These are phyloP conservation scores for Cordylochernes scorpioides DNA, from an alignment of 2,888 invertebrate genomes.

Conservation along the genomic window DNA sequence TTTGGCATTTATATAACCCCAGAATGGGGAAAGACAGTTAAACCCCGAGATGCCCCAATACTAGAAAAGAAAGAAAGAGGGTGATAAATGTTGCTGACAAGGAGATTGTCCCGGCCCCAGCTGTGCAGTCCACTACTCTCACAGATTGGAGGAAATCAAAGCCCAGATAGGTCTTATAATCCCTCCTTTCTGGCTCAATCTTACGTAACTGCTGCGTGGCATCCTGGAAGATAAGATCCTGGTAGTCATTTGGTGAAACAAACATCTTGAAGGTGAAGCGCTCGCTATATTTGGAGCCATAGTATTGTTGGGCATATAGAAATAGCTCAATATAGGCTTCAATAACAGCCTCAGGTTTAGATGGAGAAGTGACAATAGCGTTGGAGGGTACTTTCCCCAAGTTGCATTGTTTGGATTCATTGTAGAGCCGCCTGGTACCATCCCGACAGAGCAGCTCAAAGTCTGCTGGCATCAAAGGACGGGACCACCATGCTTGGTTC, in stretches of 20 bases:
- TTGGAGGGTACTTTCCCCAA: slow-evolving; percentile 66
- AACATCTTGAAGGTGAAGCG: slow-evolving; percentile 89
- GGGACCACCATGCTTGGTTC: slow-evolving; percentile 69
- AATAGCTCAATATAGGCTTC: slow-evolving; percentile 70
- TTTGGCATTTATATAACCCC: too few relatives aligned
- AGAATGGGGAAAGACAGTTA: too few relatives aligned
- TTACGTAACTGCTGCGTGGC: slow-evolving; percentile 60
- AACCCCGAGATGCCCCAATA: too few relatives aligned
- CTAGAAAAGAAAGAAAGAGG: too few relatives aligned
- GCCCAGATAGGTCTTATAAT: slow-evolving; percentile 43
- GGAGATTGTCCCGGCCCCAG: slow-evolving; percentile 17
- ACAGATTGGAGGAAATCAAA: slow-evolving; percentile 43
- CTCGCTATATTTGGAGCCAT: slow-evolving; percentile 57
- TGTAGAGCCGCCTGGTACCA: slow-evolving; percentile 51
- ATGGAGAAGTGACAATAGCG: slow-evolving; percentile 55
- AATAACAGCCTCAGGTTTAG: slow-evolving; percentile 46
- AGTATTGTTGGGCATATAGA: slow-evolving; percentile 77
- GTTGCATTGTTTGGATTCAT: slow-evolving; percentile 57
- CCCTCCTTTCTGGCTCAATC: slow-evolving; percentile 37
- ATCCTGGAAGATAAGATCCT: slow-evolving; percentile 85
- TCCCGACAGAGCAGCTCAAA: slow-evolving; percentile 77
- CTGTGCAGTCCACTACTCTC: slow-evolving; percentile 42
- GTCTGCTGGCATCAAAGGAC: slow-evolving; percentile 69
- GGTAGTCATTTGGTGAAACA: slow-evolving; percentile 39
- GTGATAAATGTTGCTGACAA: too few relatives aligned